These are phyloP conservation scores for Cynopterus brachyotis DNA, from an alignment of 2,113 vertebrate species.

Conservation along the genomic window DNA sequence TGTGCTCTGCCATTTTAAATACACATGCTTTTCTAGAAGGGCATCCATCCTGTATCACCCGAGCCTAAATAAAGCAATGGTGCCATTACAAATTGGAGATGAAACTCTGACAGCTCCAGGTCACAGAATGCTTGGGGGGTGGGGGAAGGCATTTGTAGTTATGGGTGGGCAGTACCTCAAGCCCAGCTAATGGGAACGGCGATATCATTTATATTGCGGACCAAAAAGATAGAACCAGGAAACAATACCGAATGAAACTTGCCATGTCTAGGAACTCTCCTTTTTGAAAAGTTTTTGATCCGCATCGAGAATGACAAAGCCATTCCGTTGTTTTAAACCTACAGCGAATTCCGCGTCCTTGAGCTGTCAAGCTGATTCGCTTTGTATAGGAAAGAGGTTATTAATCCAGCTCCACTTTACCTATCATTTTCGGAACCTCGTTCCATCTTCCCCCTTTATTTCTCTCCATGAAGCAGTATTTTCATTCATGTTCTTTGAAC, in stretches of 20 bases:
- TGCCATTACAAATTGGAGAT: slow-evolving; percentile 64
- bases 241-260: slow-evolving; percentile 22
- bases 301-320: background rate
- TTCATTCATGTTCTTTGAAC: slow-evolving; percentile 40
- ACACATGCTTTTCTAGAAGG: slow-evolving; percentile 61
- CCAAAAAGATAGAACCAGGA: slow-evolving; percentile 29
- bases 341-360: background rate
- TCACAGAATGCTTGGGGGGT: background rate
- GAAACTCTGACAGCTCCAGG: slow-evolving; percentile 45
- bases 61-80: slow-evolving; percentile 65
- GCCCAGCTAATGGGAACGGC: background rate
- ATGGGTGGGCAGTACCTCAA: background rate
- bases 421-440: background rate
- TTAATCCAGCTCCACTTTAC: background rate
- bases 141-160: slow-evolving; percentile 4
- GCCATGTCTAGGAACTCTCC: background rate
- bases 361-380: background rate
- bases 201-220: slow-evolving; percentile 19
- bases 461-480: slow-evolving; percentile 28
- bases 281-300: background rate
- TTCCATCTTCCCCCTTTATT: background rate
- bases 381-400: background rate
- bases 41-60: slow-evolving; percentile 55
- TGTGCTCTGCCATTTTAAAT: slow-evolving; percentile 66
- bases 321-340: background rate